These are phyloP conservation scores for Argyrosomus regius DNA, from an alignment of 2,797 vertebrate genomes.

Conservation along the genomic window DNA sequence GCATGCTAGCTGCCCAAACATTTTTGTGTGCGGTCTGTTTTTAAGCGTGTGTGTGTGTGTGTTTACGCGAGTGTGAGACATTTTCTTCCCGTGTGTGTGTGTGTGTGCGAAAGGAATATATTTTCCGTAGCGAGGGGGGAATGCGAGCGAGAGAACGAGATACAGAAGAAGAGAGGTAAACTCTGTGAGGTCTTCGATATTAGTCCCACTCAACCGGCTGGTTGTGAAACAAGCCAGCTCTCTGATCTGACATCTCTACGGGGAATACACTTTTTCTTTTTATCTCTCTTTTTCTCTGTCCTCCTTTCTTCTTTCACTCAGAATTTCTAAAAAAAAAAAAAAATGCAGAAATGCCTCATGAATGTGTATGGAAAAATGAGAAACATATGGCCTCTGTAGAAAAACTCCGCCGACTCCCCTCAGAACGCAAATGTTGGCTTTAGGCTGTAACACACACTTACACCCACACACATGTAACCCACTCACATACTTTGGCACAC, in stretches of 20 bases:
- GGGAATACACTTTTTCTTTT: slow-evolving; percentile 74
- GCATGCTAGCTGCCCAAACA: slow-evolving; percentile 55
- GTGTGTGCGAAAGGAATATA: slow-evolving; percentile 24
- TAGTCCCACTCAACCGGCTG: slow-evolving; percentile 69
- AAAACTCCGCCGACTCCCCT: slow-evolving; percentile 61
- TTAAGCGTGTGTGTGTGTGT: slow-evolving; percentile 45
- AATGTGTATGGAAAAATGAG: slow-evolving; percentile 85
- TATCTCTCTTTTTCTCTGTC: slow-evolving; percentile 55
- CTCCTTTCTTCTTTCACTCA: slow-evolving; percentile 43
- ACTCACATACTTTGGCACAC: slow-evolving; percentile 40
- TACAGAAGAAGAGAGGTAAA: slow-evolving; percentile 46
- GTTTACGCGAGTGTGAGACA: slow-evolving; percentile 51
- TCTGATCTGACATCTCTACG: slow-evolving; percentile 76
- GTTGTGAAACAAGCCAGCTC: slow-evolving; percentile 78
- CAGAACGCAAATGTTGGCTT: slow-evolving; percentile 80
- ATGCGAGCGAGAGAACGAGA: slow-evolving; percentile 32
- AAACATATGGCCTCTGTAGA: slow-evolving; percentile 82
- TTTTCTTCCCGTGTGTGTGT: slow-evolving; percentile 35
- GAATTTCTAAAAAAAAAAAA: slow-evolving; percentile 31
- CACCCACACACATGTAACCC: slow-evolving; percentile 51
- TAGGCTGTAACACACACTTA: slow-evolving; percentile 69
- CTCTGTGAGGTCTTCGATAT: slow-evolving; percentile 76
- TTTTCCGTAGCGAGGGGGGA: slow-evolving; percentile 15
- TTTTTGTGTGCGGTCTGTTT: slow-evolving; percentile 74
- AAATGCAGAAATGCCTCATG: slow-evolving; percentile 83